phyloP scores from a whole-genome alignment of 2,797 vertebrate species.

The Gadopsis marmoratus region DNA sequence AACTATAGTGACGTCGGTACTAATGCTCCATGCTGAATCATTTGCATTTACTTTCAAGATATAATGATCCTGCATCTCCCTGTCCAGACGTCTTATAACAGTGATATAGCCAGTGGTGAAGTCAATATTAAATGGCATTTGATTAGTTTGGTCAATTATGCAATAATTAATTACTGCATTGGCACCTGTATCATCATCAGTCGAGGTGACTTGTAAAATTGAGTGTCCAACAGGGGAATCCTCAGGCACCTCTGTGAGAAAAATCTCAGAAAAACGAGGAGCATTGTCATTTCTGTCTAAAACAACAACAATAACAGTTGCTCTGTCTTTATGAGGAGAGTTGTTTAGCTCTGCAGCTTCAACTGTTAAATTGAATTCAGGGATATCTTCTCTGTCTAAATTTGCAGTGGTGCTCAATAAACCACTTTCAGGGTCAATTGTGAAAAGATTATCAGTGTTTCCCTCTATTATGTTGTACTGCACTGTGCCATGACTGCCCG shows the following conservation, averaged over 20 bases:
- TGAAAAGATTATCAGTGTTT: slow-evolving; percentile 76
- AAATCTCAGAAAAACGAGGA: slow-evolving; percentile 83
- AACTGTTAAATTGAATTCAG: slow-evolving; percentile 79
- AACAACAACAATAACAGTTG: slow-evolving; percentile 74
- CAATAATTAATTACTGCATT: slow-evolving; percentile 80
- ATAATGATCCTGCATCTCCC: slow-evolving; percentile 81
- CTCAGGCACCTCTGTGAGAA: slow-evolving; percentile 78
- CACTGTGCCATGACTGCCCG: slow-evolving; percentile 71
- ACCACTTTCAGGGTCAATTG: slow-evolving; percentile 79
- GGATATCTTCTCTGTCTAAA: slow-evolving; percentile 82
- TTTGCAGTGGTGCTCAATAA: slow-evolving; percentile 74
- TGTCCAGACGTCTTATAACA: slow-evolving; percentile 75
- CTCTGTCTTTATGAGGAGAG: slow-evolving; percentile 64
- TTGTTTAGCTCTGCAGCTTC: slow-evolving; percentile 79
- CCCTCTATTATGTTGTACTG: slow-evolving; percentile 81
- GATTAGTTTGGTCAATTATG: slow-evolving; percentile 67
- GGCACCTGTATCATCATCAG: slow-evolving; percentile 80
- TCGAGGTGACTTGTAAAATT: slow-evolving; percentile 74
- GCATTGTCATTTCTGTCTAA: slow-evolving; percentile 86
- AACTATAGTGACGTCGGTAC: slow-evolving; percentile 82
- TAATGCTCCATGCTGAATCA: slow-evolving; percentile 86
- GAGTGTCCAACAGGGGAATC: slow-evolving; percentile 78
- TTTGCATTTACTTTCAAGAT: slow-evolving; percentile 83
- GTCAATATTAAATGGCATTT: slow-evolving; percentile 80
- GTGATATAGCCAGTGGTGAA: slow-evolving; percentile 74